These are phyloP conservation scores for Oreochromis tanganicae DNA, from an alignment of 2,113 vertebrate species.

Conservation along the genomic window DNA sequence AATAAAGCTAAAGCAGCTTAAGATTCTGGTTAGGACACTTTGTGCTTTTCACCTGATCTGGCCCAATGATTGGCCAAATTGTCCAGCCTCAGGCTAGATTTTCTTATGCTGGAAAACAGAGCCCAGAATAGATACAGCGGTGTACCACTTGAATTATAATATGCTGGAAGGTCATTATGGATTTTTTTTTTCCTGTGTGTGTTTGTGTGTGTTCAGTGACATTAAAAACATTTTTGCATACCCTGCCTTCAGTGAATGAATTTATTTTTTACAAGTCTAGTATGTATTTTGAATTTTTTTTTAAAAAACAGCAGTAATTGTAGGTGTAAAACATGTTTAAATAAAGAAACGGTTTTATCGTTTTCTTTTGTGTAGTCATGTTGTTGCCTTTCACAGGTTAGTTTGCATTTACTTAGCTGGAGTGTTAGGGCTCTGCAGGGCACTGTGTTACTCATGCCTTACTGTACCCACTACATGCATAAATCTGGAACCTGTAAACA, in stretches of 20 bases:
- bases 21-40: not conserved
- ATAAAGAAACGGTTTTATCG: not conserved
- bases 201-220: not conserved
- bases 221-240: not conserved
- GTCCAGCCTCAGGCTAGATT: not conserved
- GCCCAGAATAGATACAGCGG: not conserved
- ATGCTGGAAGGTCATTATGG: not conserved
- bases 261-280: not conserved
- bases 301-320: not conserved
- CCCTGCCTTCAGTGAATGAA: not conserved
- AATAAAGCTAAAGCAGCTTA: not conserved
- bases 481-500: constrained; percentile 49
- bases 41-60: not conserved
- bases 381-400: not conserved
- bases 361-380: not conserved
- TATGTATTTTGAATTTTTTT: not conserved
- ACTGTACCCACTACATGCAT: constrained; percentile 16
- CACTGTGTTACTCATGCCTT: constrained; percentile 14
- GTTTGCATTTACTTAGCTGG: not conserved
- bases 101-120: not conserved
- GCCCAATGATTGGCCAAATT: not conserved
- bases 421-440: not conserved
- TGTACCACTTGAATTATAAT: not conserved
- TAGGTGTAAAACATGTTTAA: not conserved
- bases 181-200: rapidly evolving